Evolutionary conservation across 2,113 vertebrate species (phyloP).

Genomic region (Xiphophorus couchianus): DNA sequence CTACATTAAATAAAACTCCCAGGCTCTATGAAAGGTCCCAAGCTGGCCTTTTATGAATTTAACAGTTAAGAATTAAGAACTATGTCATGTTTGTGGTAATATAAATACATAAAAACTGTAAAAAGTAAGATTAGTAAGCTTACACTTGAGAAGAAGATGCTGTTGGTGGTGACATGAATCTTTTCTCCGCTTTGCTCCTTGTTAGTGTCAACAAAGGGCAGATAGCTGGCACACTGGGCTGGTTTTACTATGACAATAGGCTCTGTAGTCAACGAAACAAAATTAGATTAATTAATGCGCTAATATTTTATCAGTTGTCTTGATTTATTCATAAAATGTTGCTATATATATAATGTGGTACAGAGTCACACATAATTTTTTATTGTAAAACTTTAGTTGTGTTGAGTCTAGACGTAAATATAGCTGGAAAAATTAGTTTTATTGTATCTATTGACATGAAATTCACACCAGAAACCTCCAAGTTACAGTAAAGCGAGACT

Average conservation of each 20-base stretch:
- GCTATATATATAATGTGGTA: not conserved
- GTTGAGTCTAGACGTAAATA: too few relatives aligned
- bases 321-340: not conserved
- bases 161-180: constrained; percentile 41
- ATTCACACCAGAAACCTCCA: too few relatives aligned
- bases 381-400: not conserved
- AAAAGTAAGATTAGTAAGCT: not conserved
- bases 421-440: too few relatives aligned
- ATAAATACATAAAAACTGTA: not conserved
- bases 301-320: not conserved
- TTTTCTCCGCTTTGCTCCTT: constrained; percentile 17
- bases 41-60: too few relatives aligned
- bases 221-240: constrained; percentile 19
- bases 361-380: not conserved
- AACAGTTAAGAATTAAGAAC: too few relatives aligned
- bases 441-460: too few relatives aligned
- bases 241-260: not conserved
- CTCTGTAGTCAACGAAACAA: not conserved
- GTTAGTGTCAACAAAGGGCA: constrained; percentile 40
- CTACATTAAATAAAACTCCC: too few relatives aligned
- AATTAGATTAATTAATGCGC: not conserved
- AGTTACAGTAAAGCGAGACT: too few relatives aligned
- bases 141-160: constrained; percentile 48
- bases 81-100: not conserved
- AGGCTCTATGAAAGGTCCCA: too few relatives aligned